Percentiles rank a stretch among this genome's conserved stretches.
Evolutionary conservation across 2,797 vertebrate species (phyloP).

Genomic region (Nothura maculosa): DNA sequence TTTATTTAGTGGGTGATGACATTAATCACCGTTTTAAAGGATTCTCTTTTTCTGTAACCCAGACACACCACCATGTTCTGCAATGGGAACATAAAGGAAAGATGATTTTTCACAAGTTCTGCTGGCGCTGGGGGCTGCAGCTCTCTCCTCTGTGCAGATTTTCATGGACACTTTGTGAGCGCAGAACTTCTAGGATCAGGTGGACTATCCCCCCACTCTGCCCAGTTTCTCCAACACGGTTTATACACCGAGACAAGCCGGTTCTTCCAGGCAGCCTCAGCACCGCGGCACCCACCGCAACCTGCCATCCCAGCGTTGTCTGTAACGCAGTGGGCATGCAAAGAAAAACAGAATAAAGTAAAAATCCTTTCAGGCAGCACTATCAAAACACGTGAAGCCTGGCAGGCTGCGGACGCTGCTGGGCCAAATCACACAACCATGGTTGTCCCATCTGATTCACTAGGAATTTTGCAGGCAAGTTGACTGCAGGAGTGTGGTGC

Average conservation of each 20-base stretch:
- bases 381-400: rapidly evolving
- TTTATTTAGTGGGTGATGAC: constrained; percentile 58
- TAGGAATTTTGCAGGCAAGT: background rate
- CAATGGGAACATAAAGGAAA: background rate
- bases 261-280: rapidly evolving
- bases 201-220: background rate
- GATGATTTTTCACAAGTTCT: background rate
- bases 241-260: background rate
- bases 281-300: background rate
- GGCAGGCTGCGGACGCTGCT: background rate
- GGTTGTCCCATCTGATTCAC: background rate
- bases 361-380: background rate
- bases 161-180: background rate
- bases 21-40: constrained; percentile 56
- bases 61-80: constrained; percentile 25
- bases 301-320: background rate
- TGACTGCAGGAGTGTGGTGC: rapidly evolving
- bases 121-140: background rate
- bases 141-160: background rate
- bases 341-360: rapidly evolving
- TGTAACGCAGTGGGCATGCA: rapidly evolving
- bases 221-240: background rate
- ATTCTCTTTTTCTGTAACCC: constrained; percentile 37
- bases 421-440: background rate
- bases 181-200: constrained; percentile 5